Percentiles rank a stretch among this genome's conserved stretches.
Evolutionary conservation across 2,888 invertebrate genomes (phyloP).

Genomic region (Encarsia formosa): DNA sequence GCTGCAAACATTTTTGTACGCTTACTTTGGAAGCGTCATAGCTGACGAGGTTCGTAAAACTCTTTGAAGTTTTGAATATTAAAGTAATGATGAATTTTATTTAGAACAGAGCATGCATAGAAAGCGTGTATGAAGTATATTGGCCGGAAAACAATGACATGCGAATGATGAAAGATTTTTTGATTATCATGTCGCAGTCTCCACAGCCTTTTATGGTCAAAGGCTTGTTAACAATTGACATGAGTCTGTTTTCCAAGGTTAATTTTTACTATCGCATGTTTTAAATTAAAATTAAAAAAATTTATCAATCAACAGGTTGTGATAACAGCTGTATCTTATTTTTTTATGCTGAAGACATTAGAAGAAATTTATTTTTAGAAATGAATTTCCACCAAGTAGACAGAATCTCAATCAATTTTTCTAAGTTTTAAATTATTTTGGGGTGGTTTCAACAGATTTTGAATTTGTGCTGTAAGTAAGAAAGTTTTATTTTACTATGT

Average conservation of each 20-base stretch:
- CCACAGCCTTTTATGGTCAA: slow-evolving; percentile 31
- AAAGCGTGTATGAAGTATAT: slow-evolving; percentile 29
- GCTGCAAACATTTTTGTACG: slow-evolving; percentile 31
- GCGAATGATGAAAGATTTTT: slow-evolving; percentile 24
- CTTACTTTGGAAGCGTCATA: slow-evolving; percentile 30
- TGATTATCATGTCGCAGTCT: slow-evolving; percentile 30
- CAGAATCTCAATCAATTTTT: too few relatives aligned
- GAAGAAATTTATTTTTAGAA: too few relatives aligned
- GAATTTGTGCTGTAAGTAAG: too few relatives aligned
- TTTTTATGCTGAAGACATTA: slow-evolving; percentile 9
- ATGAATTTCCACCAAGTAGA: too few relatives aligned
- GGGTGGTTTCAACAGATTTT: too few relatives aligned
- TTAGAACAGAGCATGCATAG: slow-evolving; percentile 34
- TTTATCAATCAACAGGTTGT: slow-evolving; percentile 4
- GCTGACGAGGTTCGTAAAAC: slow-evolving; percentile 27
- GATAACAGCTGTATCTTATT: slow-evolving; percentile 12
- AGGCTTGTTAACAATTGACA: background rate
- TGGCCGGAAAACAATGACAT: slow-evolving; percentile 30
- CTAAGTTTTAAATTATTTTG: too few relatives aligned
- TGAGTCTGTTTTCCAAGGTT: slow-evolving; percentile 17
- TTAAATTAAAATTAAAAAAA: background rate
- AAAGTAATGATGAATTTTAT: too few relatives aligned
- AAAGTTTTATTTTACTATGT: too few relatives aligned
- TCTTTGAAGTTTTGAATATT: too few relatives aligned
- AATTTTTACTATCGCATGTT: background rate